Evolutionary conservation across 2,888 invertebrate species (phyloP), one percentile per base, ranked within the genome.

Genomic region (Idaea dimidiata): DNA sequence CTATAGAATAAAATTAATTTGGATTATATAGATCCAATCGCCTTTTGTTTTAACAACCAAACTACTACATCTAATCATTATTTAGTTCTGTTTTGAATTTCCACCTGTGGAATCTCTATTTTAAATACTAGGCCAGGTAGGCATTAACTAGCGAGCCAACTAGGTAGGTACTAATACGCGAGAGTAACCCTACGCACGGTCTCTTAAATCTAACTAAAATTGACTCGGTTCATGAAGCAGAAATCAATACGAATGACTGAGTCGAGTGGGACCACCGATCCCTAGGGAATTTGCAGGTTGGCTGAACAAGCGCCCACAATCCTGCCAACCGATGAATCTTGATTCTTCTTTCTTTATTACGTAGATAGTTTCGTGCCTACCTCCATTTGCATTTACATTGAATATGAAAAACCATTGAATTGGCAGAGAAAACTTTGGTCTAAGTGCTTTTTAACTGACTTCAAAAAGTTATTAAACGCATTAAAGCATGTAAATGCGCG

Each of bases 211-310:
- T 14, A 43, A 8, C 43, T 43, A 43, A 8, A 43, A 33, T 7
- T 43, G 43, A 43, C 43, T 43, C 14, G 43, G 43, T 43, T 43
- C 43, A 43, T 43, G 43, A 43, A 43, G 43, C 43, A 43, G 43
- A 43, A 43, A 43, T 43, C 43, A 43, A 43, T 43, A 43, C 43
- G 43, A 43, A 43, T 43, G 43, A 43, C 43, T 43, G 43, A 43
- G 43, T 43, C 43, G 43, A 43, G 8, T 43, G 43, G 43, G 43
- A 43, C 43, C 43, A 43, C 10, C 43, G 43, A 43, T 43, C 43
- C 43, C 14, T 14, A 43, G 43, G 43, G 43, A 43, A 43, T 43
- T 43, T 14, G 14, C 43, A 14, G 43, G 43, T 43, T 43, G 43
- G 43, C 43, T 43, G 43, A 43, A 43, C 43, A 43, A 2, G 43